A percentile compares a stretch with the other conserved stretches of the same genome.
Evolutionary conservation across 2,888 invertebrate genomes (phyloP).

Genomic region (Drosophila peninsularis): DNA sequence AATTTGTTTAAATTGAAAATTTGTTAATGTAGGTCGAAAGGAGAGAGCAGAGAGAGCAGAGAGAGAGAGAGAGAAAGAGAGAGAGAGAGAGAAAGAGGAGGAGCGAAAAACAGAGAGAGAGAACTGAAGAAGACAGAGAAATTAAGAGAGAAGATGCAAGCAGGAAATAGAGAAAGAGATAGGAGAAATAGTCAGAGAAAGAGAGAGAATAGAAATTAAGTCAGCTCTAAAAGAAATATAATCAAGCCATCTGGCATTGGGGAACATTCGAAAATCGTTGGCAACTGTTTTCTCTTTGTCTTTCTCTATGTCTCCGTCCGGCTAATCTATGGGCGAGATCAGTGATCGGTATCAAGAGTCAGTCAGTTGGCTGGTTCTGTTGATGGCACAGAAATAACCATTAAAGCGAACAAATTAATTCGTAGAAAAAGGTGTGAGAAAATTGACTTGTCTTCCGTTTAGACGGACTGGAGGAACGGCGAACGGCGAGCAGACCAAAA

Average conservation of each 20-base stretch:
- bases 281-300: background rate
- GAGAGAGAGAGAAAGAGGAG: background rate
- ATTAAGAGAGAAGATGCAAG: too few species aligned
- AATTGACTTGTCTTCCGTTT: slow-evolving; percentile 75
- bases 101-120: background rate
- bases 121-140: too few species aligned
- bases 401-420: slow-evolving; percentile 70
- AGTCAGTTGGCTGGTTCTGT: slow-evolving; percentile 4
- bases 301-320: background rate
- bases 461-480: slow-evolving; percentile 11
- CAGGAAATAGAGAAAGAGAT: background rate
- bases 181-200: background rate
- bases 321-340: slow-evolving; percentile 22
- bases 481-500: slow-evolving; percentile 37
- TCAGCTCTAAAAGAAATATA: background rate
- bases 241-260: slow-evolving; percentile 8
- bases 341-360: slow-evolving; percentile 3
- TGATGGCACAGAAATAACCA: slow-evolving; percentile 24
- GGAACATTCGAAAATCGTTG: slow-evolving; percentile 22
- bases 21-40: too few species aligned
- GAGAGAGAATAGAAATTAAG: background rate
- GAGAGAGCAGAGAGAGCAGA: background rate
- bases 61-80: background rate
- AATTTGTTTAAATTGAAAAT: too few species aligned
- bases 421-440: slow-evolving; percentile 80